These are phyloP conservation scores for Euwallacea similis DNA, from an alignment of 1,140 invertebrate genomes.

Conservation along the genomic window DNA sequence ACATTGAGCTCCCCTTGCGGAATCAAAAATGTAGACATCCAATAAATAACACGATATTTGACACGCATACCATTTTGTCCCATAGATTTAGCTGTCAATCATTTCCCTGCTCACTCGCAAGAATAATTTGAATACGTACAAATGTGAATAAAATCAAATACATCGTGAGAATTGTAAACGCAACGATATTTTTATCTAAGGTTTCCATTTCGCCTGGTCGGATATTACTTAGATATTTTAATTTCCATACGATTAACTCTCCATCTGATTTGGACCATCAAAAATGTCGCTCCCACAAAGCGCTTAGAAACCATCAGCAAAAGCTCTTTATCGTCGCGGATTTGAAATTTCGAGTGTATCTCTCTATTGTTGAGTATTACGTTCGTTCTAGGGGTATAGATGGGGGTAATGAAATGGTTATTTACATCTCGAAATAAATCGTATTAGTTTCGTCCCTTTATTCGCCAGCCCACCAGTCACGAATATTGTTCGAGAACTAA, in stretches of 20 bases:
- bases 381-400: no score
- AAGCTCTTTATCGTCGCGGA: constrained; percentile 36
- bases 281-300: constrained; percentile 33
- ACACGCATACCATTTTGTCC: constrained; percentile 33
- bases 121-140: constrained; percentile 37
- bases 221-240: constrained; percentile 47
- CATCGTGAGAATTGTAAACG: constrained; percentile 38
- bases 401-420: no score
- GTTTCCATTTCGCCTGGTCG: constrained; percentile 46
- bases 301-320: constrained; percentile 29
- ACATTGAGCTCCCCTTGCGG: no score
- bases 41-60: constrained; percentile 14
- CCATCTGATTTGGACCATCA: constrained; percentile 42
- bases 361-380: not conserved
- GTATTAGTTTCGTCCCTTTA: no score
- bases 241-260: constrained; percentile 47
- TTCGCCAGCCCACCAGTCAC: not conserved
- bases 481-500: no score
- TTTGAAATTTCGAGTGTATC: constrained; percentile 37
- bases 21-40: not conserved
- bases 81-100: constrained; percentile 29
- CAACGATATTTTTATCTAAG: constrained; percentile 44
- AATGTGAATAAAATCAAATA: constrained; percentile 36
- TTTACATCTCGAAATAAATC: no score
- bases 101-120: constrained; percentile 38